These are phyloP conservation scores for Chymomyza fuscimana DNA, from an alignment of 2,888 invertebrate species.

Conservation along the genomic window DNA sequence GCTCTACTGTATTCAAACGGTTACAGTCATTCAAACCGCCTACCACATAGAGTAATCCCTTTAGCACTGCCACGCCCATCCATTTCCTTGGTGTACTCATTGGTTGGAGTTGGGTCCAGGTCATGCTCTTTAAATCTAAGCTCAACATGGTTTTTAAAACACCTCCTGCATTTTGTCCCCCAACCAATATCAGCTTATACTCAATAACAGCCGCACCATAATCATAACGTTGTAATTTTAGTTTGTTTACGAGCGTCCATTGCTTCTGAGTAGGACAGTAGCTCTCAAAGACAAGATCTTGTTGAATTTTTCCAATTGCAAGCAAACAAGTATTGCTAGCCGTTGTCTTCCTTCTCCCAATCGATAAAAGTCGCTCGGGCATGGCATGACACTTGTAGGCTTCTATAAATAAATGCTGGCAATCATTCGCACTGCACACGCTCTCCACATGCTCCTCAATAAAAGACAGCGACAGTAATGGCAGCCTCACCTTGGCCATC, in stretches of 20 bases:
- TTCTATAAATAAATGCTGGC: constrained; percentile 87
- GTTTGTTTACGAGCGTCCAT: too few species aligned
- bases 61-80: neutral
- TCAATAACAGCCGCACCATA: neutral
- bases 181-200: neutral
- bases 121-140: neutral
- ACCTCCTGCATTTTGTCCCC: too few species aligned
- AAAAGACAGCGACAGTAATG: constrained; percentile 84
- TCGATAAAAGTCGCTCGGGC: too few species aligned
- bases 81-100: neutral
- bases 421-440: constrained; percentile 84
- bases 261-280: neutral
- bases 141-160: too few species aligned
- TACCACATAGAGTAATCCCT: neutral
- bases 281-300: neutral
- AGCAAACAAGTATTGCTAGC: too few species aligned
- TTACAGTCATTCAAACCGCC: neutral
- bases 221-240: neutral
- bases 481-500: constrained; percentile 82
- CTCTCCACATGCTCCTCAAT: constrained; percentile 85
- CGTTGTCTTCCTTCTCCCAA: too few species aligned
- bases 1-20: constrained; percentile 90
- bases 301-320: too few species aligned
- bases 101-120: neutral
- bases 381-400: constrained; percentile 92